Conservation (phyloP, 2,888 invertebrate genomes). For the Xestia ashworthii region DNA sequence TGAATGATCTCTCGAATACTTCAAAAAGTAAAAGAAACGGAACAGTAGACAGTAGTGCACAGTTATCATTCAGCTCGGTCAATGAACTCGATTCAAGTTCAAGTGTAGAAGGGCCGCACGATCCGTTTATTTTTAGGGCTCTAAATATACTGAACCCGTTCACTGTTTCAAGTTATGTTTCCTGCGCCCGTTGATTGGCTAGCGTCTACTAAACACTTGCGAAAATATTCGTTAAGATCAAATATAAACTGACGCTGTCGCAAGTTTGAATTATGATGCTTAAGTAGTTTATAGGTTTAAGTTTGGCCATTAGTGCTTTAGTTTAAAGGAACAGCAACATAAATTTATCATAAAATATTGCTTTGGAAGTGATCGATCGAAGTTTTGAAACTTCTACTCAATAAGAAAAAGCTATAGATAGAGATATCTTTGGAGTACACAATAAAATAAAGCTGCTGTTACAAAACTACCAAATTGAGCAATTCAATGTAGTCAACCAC, state of each 20-base stretch:
- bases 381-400: slow-evolving; percentile 22
- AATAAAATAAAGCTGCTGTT: slow-evolving; percentile 11
- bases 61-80: slow-evolving; percentile 80
- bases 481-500: slow-evolving; percentile 18
- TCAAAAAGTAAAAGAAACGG: slow-evolving; percentile 59
- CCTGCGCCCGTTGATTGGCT: slow-evolving; percentile 74
- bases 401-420: background rate
- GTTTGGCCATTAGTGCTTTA: slow-evolving; percentile 38
- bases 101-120: slow-evolving; percentile 83
- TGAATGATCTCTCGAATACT: slow-evolving; percentile 58
- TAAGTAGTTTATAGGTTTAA: slow-evolving; percentile 46
- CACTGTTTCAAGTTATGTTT: slow-evolving; percentile 73
- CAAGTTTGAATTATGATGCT: slow-evolving; percentile 64
- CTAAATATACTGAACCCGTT: slow-evolving; percentile 82
- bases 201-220: slow-evolving; percentile 68
- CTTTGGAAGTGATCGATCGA: slow-evolving; percentile 35
- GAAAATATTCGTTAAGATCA: slow-evolving; percentile 71
- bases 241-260: slow-evolving; percentile 66
- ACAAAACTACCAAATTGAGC: slow-evolving; percentile 24
- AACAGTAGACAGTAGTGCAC: slow-evolving; percentile 68
- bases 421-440: background rate
- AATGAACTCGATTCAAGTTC: slow-evolving; percentile 86
- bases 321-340: slow-evolving; percentile 35
- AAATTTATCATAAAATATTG: slow-evolving; percentile 37
- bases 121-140: slow-evolving; percentile 86